phyloP scores from a whole-genome alignment of 2,113 vertebrate species.

The Syngnathoides biaculeatus region DNA sequence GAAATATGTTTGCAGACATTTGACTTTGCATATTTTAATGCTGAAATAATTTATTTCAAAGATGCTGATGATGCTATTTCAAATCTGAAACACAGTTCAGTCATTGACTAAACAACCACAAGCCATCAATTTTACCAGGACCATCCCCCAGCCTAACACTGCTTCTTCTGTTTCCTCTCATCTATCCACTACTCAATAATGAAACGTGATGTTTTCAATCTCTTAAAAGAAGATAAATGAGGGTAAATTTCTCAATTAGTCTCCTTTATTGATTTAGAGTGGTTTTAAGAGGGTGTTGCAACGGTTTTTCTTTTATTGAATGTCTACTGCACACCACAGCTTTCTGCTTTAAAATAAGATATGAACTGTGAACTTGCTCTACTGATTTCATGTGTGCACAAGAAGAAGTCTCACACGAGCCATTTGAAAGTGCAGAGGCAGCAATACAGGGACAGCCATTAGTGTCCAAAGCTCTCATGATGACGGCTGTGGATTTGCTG shows the following conservation, averaged over 20 bases:
- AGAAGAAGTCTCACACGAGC: slow-evolving; percentile 53
- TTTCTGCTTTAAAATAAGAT: slow-evolving; percentile 11
- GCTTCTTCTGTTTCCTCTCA: slow-evolving; percentile 28
- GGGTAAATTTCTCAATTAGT: slow-evolving; percentile 50
- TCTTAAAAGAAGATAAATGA: slow-evolving; percentile 67
- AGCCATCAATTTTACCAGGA: slow-evolving; percentile 38
- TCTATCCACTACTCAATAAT: slow-evolving; percentile 39
- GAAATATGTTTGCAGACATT: slow-evolving; percentile 19
- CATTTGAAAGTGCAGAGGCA: slow-evolving; percentile 62
- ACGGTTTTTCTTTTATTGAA: background rate
- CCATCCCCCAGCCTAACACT: slow-evolving; percentile 50
- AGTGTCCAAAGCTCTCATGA: slow-evolving; percentile 68
- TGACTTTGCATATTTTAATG: background rate
- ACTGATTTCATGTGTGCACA: slow-evolving; percentile 55
- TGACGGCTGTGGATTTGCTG: slow-evolving; percentile 69
- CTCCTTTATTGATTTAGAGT: slow-evolving; percentile 36
- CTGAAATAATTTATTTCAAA: slow-evolving; percentile 13
- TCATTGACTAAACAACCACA: slow-evolving; percentile 26
- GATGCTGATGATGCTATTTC: slow-evolving; percentile 23
- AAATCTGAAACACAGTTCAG: slow-evolving; percentile 54
- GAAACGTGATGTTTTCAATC: slow-evolving; percentile 44
- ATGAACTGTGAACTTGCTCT: slow-evolving; percentile 34
- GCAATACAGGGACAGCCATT: slow-evolving; percentile 67
- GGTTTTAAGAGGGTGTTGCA: slow-evolving; percentile 26
- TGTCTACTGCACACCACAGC: background rate